phyloP scores from a whole-genome alignment of 2,888 invertebrate species.

The Nephrotoma appendiculata region DNA sequence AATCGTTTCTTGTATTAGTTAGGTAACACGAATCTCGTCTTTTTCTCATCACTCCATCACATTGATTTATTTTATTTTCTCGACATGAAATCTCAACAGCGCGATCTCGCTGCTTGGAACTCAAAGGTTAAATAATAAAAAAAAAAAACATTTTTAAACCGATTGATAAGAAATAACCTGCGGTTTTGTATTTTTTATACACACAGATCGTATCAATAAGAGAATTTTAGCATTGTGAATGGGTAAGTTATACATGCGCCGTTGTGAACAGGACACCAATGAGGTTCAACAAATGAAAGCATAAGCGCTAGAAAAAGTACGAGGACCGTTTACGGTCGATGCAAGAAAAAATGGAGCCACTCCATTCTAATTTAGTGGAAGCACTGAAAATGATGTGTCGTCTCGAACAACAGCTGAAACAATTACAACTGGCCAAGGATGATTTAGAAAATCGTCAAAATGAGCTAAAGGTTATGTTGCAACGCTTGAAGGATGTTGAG shows the following conservation, averaged over 20 bases:
- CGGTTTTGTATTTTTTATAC: conserved; percentile 99
- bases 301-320: conserved; percentile 90
- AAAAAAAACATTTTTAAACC: conserved; percentile 99
- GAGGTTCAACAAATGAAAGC: conserved; percentile 99
- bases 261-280: conserved; percentile 97
- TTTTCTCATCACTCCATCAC: too few relatives aligned
- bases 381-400: conserved; percentile 85
- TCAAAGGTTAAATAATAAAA: too few relatives aligned
- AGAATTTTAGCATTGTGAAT: conserved; percentile 96
- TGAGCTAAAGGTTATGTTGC: conserved; percentile 81
- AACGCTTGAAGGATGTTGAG: conserved; percentile 81
- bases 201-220: conserved; percentile 95
- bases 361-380: conserved; percentile 57
- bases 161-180: conserved; percentile 98
- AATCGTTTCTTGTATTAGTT: too few relatives aligned
- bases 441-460: conserved; percentile 79
- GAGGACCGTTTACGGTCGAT: conserved; percentile 82
- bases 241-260: conserved; percentile 98
- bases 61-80: too few relatives aligned
- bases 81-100: too few relatives aligned
- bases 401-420: conserved; percentile 79
- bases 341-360: conserved; percentile 92
- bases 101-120: too few relatives aligned
- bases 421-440: conserved; percentile 83
- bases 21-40: too few relatives aligned